Base-by-base conservation (phyloP, 2,888 invertebrate genomes). In the Dicyrtomina minuta region DNA sequence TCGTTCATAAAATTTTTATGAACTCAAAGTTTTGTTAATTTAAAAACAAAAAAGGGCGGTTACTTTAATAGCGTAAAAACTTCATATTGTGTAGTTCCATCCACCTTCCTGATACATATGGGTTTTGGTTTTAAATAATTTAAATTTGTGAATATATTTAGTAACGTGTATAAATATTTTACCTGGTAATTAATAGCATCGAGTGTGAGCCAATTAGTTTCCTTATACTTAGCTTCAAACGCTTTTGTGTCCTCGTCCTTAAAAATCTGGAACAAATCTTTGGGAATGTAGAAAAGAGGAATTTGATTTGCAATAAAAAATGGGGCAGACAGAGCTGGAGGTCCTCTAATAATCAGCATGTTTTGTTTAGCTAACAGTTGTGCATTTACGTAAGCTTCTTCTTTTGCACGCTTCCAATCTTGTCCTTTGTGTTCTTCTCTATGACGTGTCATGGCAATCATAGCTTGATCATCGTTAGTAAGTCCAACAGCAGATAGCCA, bases 221-320 rank as follows among this genome's bases (percentile, higher is more conserved):
- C 74, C 33, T 84, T 76, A 74, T 84, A 82, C 66, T 82, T 82
- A 15, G 79, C 69, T 71, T 78, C 80, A 4, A 85, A 83, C 33
- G 79, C 72, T 5, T 80, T 79, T 41, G 82, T 80, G 10, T 82
- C 79, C 2, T 83, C 81, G 72, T 77, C 75, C 43, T 79, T 78
- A 27, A 82, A 77, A 17, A 84, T 78, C 1, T 82, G 78, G 79
- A 83, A 82, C 33, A 85, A 79, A 43, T 80, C 79, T 41, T 81
- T 78, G 0, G 86, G 86, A 44, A 87, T 79, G 39, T 79, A 77
- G 75, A 84, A 85, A 73, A 61, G 80, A 74, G 80, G 86, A n/a
- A 89, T 79, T 75, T 81, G 84, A 0, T 85, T 82, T 12, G 85
- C 82, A 24, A 88, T 79, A 82, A 92, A 92, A 49, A 88, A 84